Evolutionary conservation across 1,140 invertebrate species (phyloP).

Genomic region (Rhynchophorus ferrugineus): DNA sequence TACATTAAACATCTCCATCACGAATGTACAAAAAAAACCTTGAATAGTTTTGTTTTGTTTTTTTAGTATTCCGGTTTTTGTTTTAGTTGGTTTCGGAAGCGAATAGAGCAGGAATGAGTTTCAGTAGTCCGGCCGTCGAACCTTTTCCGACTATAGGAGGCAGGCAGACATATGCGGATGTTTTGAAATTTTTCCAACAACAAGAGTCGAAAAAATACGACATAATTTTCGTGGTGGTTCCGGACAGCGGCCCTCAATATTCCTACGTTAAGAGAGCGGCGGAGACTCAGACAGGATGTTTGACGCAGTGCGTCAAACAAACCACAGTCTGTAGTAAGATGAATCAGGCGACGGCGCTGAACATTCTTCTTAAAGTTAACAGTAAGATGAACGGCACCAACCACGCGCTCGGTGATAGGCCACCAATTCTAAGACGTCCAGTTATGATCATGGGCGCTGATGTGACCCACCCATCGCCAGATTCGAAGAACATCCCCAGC

Average conservation of each 20-base stretch:
- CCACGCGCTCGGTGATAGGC: constrained; percentile 48
- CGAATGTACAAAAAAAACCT: no score
- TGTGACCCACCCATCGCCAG: constrained; percentile 78
- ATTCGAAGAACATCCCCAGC: constrained; percentile 62
- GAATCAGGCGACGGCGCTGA: constrained; percentile 48
- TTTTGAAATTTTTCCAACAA: constrained; percentile 20
- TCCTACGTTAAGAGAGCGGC: constrained; percentile 63
- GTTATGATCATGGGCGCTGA: constrained; percentile 59
- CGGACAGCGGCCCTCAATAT: constrained; percentile 34
- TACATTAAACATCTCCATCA: no score
- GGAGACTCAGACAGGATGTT: constrained; percentile 63
- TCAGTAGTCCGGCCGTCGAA: no score
- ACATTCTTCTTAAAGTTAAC: constrained; percentile 70
- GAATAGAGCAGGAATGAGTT: no score
- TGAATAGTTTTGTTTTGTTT: no score
- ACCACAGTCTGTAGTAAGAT: constrained; percentile 45
- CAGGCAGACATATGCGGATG: constrained; percentile 6
- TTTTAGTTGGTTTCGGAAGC: no score
- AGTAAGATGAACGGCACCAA: constrained; percentile 80
- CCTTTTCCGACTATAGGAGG: constrained; percentile 17
- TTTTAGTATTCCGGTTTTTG: no score
- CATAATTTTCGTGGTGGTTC: constrained; percentile 50
- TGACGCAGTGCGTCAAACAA: constrained; percentile 76
- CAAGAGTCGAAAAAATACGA: constrained; percentile 28
- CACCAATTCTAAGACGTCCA: constrained; percentile 35